A percentile compares a stretch with the other conserved stretches of the same genome.
These are phyloP conservation scores for Falco novaeseelandiae DNA, from an alignment of 2,797 vertebrate genomes.

Conservation along the genomic window DNA sequence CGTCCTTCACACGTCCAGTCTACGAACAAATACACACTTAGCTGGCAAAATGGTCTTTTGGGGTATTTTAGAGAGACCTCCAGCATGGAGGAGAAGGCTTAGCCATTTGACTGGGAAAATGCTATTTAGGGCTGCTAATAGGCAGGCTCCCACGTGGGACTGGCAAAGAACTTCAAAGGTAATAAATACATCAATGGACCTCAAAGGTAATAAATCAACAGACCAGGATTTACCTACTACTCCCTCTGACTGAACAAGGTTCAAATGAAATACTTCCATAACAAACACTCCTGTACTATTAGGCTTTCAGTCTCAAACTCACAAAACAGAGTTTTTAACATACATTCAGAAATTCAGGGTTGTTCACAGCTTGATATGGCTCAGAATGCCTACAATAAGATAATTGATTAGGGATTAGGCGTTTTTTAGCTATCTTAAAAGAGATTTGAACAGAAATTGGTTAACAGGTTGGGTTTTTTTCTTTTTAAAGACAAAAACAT, in stretches of 20 bases:
- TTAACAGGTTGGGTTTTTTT: not conserved
- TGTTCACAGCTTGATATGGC: not conserved
- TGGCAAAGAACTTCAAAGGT: not conserved
- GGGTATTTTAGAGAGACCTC: not conserved
- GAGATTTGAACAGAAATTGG: not conserved
- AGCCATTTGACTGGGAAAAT: not conserved
- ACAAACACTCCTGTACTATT: not conserved
- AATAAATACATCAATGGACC: no score
- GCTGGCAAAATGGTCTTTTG: not conserved
- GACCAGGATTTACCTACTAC: not conserved
- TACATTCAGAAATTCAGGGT: not conserved
- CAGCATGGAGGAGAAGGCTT: not conserved
- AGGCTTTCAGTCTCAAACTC: not conserved
- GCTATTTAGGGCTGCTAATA: not conserved
- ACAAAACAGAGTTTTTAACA: not conserved
- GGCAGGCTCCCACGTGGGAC: rapidly evolving
- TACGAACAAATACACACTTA: not conserved
- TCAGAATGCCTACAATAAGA: not conserved
- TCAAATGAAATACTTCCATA: not conserved
- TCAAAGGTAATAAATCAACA: not conserved
- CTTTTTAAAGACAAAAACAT: not conserved
- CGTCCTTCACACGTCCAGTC: not conserved
- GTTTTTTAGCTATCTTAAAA: not conserved
- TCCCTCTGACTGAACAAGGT: not conserved
- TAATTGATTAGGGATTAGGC: not conserved